Base-by-base conservation (phyloP, 2,113 vertebrate genomes). In the Mesembrinibis cayennensis region DNA sequence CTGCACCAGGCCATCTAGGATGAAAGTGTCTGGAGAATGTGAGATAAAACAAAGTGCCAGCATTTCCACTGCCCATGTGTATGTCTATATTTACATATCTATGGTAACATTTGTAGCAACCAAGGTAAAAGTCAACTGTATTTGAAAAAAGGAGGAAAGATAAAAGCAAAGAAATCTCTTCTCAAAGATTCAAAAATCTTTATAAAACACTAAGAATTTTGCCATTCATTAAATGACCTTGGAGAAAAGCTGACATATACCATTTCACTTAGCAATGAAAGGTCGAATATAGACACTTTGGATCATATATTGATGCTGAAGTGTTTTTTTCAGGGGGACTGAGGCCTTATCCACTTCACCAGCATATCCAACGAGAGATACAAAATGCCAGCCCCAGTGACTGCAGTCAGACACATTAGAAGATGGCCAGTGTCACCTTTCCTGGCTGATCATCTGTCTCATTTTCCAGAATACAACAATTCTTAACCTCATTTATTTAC, bases 251-350 rank as follows among this genome's bases (percentile, higher is more conserved):
- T 67, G 25, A 6, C 25, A 26, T 30, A 5, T 9, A 16, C 15
- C 8, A 2, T 79, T 78, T 74, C 23, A 18, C 2, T 50, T 90
- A 71, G 52, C 17, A 72, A 13, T n/a, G 19, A 80, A 67, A 63
- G 11, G 14, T 71, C 42, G 59, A 42, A 36, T 9, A 25, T 1
- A n/a, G 32, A 30, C 6, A 9, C 29, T 56, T 81, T 20, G 44
- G 20, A 14, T 70, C 10, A n/a, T 15, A 21, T 30, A 13, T 12
- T 34, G n/a, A 42, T 10, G 16, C 34, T 66, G 29, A 58, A 38
- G n/a, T 53, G 56, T 0, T 2, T 52, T 72, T 53, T 15, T 9
- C 0, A 0, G 16, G 3, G 6, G 5, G 5, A 52, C 4, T 2
- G 6, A 66, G 26, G 16, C 14, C 13, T 93, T 34, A 10, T 7